Percentiles rank a stretch among this genome's conserved stretches.
Evolutionary conservation across 2,888 invertebrate species (phyloP).

Genomic region (Chaetogeoica ovagalla): DNA sequence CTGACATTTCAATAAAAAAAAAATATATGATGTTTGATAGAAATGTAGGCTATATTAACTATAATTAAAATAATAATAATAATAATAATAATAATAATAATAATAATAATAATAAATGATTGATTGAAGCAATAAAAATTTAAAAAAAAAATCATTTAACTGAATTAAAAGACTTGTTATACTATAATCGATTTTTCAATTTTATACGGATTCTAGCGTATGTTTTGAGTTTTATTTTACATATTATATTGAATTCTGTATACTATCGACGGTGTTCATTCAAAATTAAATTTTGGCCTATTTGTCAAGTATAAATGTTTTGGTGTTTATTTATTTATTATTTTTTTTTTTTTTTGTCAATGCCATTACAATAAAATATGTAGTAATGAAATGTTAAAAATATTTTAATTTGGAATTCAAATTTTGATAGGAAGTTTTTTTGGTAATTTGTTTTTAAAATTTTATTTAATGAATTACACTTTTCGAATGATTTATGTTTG

Average conservation of each 20-base stretch:
- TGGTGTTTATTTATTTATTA: not conserved
- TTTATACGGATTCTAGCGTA: conserved; percentile 35
- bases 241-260: not conserved
- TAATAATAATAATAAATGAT: conserved; percentile 5
- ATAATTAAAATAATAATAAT: conserved; percentile 2
- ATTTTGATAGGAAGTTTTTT: not conserved
- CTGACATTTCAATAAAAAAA: conserved; percentile 33
- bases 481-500: not conserved
- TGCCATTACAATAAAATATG: not conserved
- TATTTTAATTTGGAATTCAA: conserved; percentile 14
- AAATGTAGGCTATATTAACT: conserved; percentile 45
- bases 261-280: too few species aligned
- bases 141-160: conserved; percentile 24
- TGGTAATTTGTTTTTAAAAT: not conserved
- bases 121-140: conserved; percentile 42
- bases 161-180: conserved; percentile 48
- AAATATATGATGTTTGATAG: conserved; percentile 38
- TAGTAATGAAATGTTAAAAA: conserved; percentile 1
- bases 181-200: conserved; percentile 41
- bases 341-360: not conserved
- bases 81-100: not conserved
- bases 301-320: not conserved
- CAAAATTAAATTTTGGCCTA: not conserved
- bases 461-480: not conserved
- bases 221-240: conserved; percentile 15